A percentile compares a stretch with the other conserved stretches of the same genome.
Evolutionary conservation across 2,797 vertebrate species (phyloP).

Genomic region (Morus bassanus): DNA sequence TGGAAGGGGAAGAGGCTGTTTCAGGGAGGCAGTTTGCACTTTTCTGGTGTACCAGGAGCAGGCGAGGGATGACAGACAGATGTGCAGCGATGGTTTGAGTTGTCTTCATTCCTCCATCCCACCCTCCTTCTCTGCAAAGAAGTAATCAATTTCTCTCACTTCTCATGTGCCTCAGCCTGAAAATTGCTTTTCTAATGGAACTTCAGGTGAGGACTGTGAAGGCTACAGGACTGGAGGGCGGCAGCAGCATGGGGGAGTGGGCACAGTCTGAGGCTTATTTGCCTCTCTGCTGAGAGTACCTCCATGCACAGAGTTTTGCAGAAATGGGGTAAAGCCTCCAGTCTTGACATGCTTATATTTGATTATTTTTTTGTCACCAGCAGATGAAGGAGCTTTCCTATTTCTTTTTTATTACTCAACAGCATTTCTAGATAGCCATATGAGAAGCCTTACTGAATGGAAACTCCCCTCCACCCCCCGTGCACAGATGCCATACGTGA

Average conservation of each 20-base stretch:
- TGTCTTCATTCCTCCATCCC: neutral
- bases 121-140: neutral
- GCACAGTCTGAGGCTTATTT: neutral
- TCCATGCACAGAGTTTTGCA: neutral
- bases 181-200: neutral
- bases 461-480: neutral
- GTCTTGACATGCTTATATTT: neutral
- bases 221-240: neutral
- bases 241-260: fast-evolving
- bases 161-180: neutral
- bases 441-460: neutral
- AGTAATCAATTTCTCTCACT: neutral
- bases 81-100: neutral
- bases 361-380: neutral
- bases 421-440: neutral
- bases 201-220: fast-evolving
- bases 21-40: neutral
- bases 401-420: neutral
- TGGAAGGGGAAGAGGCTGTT: neutral
- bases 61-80: neutral
- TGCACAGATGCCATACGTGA: neutral
- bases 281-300: neutral
- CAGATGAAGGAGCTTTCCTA: neutral
- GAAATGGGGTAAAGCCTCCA: neutral
- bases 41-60: fast-evolving